Evolutionary conservation across 2,797 vertebrate genomes (phyloP).

Genomic region (Poeciliopsis paucimaculata): DNA sequence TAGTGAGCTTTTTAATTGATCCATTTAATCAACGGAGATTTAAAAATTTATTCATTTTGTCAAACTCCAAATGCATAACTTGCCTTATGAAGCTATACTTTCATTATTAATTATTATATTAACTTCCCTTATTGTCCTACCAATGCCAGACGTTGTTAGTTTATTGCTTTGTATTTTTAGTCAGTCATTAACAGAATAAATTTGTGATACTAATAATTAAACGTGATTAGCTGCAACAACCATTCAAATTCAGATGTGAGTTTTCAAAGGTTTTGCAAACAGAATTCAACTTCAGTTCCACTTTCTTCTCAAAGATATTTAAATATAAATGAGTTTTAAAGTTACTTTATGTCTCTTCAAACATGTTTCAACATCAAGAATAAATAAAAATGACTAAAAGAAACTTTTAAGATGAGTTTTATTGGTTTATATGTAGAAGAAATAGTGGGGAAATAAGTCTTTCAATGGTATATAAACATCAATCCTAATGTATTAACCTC

Average conservation of each 20-base stretch:
- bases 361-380: no score
- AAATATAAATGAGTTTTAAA: not conserved
- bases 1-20: not conserved
- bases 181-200: not conserved
- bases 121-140: not conserved
- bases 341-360: no score
- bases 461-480: not conserved
- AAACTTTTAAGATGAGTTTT: no score
- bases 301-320: not conserved
- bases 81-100: not conserved
- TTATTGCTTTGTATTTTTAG: not conserved
- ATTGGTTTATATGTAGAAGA: not conserved
- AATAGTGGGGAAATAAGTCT: not conserved
- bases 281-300: not conserved
- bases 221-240: not conserved
- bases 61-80: not conserved
- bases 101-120: not conserved
- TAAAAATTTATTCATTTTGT: not conserved
- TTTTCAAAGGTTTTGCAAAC: not conserved
- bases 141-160: not conserved
- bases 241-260: not conserved
- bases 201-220: not conserved
- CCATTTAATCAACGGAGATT: not conserved
- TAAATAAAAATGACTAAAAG: no score
- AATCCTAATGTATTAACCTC: not conserved